phyloP scores from a whole-genome alignment of 2,113 vertebrate genomes.

The Vulpes ferrilata region DNA sequence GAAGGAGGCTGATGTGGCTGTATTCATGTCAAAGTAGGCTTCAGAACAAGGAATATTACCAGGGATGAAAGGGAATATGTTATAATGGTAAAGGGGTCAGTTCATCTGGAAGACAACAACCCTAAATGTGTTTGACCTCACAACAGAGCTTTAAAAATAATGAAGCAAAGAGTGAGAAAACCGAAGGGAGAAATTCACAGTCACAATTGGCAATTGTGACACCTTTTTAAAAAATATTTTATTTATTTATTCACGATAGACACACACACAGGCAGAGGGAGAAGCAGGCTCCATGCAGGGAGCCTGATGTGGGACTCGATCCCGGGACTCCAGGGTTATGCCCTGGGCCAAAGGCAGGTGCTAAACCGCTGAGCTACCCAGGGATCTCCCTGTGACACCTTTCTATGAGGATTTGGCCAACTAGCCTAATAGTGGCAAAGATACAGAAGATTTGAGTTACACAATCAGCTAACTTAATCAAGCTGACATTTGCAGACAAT shows the following conservation, averaged over 20 bases:
- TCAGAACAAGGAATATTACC: background rate
- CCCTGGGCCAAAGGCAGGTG: too few relatives aligned
- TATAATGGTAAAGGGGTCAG: background rate
- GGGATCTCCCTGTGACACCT: background rate
- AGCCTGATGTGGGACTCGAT: too few relatives aligned
- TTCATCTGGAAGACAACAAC: background rate
- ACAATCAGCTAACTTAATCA: background rate
- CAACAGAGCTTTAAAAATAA: background rate
- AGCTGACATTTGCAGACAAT: background rate
- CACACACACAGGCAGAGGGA: too few relatives aligned
- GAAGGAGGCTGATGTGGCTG: background rate
- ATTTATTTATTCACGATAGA: too few relatives aligned
- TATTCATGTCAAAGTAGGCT: background rate
- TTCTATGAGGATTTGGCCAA: background rate
- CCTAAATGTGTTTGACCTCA: background rate
- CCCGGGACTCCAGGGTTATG: too few relatives aligned
- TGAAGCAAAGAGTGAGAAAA: background rate
- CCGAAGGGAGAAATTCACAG: background rate
- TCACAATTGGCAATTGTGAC: background rate
- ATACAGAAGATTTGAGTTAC: background rate
- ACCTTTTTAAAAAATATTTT: background rate
- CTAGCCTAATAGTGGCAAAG: background rate
- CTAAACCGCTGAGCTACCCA: too few relatives aligned
- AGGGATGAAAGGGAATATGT: background rate
- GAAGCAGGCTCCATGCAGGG: too few relatives aligned